Evolutionary conservation across 2,113 vertebrate genomes (phyloP), one percentile per base, ranked within the genome.

Genomic region (Grallaria varia): DNA sequence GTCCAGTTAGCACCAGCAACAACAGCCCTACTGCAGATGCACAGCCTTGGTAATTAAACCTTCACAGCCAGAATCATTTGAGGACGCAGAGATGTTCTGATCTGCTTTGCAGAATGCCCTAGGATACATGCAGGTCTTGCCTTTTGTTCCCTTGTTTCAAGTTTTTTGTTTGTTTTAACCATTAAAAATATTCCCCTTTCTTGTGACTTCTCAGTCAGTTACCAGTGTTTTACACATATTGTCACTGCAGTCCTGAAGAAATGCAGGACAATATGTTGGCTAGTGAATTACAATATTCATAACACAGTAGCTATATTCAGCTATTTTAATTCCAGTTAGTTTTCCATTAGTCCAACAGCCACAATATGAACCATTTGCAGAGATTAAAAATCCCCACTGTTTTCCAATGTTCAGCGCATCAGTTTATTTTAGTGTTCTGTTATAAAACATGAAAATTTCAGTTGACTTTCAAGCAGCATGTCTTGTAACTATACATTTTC

Each of bases 301-400:
- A 88, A 91, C 80, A 94, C 40, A 96, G 94, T 81, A 97, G 96
- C 95, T 96, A 95, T 92, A 93, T 86, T 97, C 85, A 93, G 95
- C 91, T 96, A 82, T 93, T 96, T 95, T 86, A 98, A 92, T 97
- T 98, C 98, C 97, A 98, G 97, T 98, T 98, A 97, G 72, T 96
- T 96, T 96, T 74, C 76, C 81, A 55, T 69, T 93, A 87, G 56
- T 63, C 72, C 86, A 95, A 97, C 84, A 97, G 94, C 89, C 87
- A 90, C 39, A 95, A 96, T 40, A 85, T 31, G 71, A 95, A 90
- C 89, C 92, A 24, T 21, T 49, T 72, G 44, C 84, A 95, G 91
- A 95, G 68, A 91, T 89, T 63, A 72, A 89, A 84, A 82, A 63
- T 8, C 8, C 45, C 33, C 66, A 82, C 80, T 68, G 60, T 68